These are phyloP conservation scores for Eremophila alpestris DNA, from an alignment of 2,797 vertebrate genomes.

Conservation along the genomic window DNA sequence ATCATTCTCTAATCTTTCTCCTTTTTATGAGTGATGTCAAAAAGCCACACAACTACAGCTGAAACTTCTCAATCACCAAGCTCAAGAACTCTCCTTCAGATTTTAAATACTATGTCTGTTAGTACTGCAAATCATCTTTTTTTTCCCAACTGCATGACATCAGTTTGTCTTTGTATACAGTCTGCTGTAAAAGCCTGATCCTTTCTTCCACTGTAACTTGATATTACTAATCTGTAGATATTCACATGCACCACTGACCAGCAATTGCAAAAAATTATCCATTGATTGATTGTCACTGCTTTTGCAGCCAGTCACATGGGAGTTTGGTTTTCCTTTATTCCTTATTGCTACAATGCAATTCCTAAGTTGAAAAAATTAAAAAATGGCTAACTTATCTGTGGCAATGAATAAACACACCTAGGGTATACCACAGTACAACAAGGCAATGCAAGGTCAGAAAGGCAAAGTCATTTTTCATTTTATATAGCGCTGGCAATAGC, in stretches of 20 bases:
- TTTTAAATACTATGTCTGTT: background rate
- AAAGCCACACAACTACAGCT: background rate
- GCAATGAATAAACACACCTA: background rate
- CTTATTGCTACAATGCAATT: background rate
- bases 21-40: background rate
- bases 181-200: background rate
- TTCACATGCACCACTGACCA: background rate
- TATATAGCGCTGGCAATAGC: background rate
- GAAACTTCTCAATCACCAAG: background rate
- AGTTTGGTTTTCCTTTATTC: background rate
- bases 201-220: background rate
- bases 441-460: background rate
- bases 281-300: background rate
- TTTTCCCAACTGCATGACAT: background rate
- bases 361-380: background rate
- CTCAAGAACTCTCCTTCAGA: background rate
- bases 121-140: background rate
- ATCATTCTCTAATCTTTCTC: background rate
- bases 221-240: background rate
- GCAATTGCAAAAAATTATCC: background rate
- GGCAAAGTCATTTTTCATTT: background rate
- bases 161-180: background rate
- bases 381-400: background rate
- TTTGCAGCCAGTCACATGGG: background rate
- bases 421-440: background rate